Conservation (phyloP, 1,140 invertebrate genomes). For the Reticulitermes speratus region DNA sequence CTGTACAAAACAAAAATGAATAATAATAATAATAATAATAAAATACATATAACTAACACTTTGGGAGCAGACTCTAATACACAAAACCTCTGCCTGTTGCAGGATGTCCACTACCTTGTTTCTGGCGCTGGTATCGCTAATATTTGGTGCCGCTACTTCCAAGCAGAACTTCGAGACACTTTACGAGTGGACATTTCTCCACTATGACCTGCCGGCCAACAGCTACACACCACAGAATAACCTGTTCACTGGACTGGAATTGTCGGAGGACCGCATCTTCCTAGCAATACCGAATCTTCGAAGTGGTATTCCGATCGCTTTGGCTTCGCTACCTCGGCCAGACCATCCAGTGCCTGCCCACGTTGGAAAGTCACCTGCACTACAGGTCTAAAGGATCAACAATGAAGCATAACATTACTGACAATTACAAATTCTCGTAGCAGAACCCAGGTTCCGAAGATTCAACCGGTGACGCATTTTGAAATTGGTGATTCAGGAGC, state of each 20-base stretch:
- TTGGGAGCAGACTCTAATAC: too few relatives aligned
- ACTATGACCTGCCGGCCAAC: conserved; percentile 66
- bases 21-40: too few relatives aligned
- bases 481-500: background rate
- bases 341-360: conserved; percentile 20
- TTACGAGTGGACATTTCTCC: conserved; percentile 70
- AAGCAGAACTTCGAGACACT: conserved; percentile 58
- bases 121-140: background rate
- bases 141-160: background rate
- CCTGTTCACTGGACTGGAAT: conserved; percentile 71
- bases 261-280: conserved; percentile 69
- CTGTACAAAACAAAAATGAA: too few relatives aligned
- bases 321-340: conserved; percentile 64
- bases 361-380: conserved; percentile 12
- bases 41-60: too few relatives aligned
- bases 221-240: conserved; percentile 60
- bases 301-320: conserved; percentile 68
- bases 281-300: conserved; percentile 68
- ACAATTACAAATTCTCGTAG: too few relatives aligned
- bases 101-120: background rate
- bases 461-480: too few relatives aligned
- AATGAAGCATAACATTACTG: too few relatives aligned
- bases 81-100: background rate
- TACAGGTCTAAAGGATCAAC: conserved; percentile 7
- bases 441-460: too few relatives aligned